phyloP scores from a whole-genome alignment of 2,888 invertebrate species.

The Napeogenes sylphis region DNA sequence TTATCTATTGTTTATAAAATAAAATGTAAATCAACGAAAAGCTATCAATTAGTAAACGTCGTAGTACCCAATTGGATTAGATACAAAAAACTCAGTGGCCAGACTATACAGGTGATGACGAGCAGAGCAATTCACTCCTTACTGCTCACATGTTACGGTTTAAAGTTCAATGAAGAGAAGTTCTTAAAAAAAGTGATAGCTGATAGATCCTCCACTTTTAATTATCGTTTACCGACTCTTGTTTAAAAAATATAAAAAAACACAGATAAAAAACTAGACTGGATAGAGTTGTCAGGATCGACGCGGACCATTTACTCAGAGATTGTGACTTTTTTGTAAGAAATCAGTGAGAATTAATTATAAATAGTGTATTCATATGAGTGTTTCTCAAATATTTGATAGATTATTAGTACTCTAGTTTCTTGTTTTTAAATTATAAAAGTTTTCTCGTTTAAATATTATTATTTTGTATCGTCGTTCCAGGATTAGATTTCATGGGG shows the following conservation, averaged over 20 bases:
- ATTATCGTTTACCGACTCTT: constrained; percentile 66
- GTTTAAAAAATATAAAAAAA: constrained; percentile 44
- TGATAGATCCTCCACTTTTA: constrained; percentile 60
- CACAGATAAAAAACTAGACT: constrained; percentile 38
- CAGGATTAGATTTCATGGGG: constrained; percentile 43
- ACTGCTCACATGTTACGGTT: constrained; percentile 1
- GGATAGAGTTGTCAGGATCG: constrained; percentile 26
- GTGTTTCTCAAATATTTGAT: too few relatives aligned
- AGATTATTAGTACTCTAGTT: too few relatives aligned
- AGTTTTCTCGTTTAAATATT: too few relatives aligned
- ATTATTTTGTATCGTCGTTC: constrained; percentile 21
- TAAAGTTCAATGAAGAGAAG: constrained; percentile 11
- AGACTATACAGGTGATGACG: constrained; percentile 13
- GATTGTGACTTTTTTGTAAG: constrained; percentile 21
- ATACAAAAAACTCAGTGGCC: constrained; percentile 43
- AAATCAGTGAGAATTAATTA: neutral
- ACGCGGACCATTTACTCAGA: constrained; percentile 21
- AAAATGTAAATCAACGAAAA: constrained; percentile 33
- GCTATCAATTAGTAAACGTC: constrained; percentile 67
- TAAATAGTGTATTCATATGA: neutral
- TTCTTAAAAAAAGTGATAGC: constrained; percentile 43
- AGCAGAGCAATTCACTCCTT: neutral
- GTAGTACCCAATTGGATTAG: constrained; percentile 56
- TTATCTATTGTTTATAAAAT: constrained; percentile 20
- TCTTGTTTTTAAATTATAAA: too few relatives aligned